phyloP scores from a whole-genome alignment of 2,797 vertebrate genomes.

The Chaetophractus vellerosus region DNA sequence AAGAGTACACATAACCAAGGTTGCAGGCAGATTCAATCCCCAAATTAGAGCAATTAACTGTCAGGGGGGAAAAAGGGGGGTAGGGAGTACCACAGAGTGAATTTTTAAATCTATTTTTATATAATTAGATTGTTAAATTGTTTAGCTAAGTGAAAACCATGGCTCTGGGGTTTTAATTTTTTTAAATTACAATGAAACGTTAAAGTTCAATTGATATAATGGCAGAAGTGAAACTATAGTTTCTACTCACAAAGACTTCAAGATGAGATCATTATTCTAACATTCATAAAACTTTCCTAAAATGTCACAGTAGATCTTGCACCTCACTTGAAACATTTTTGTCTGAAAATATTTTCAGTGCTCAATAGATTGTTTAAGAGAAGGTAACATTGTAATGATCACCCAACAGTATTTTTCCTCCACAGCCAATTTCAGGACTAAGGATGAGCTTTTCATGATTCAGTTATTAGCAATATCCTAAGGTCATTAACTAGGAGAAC shows the following conservation, averaged over 20 bases:
- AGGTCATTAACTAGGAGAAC: neutral
- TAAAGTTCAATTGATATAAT: constrained; percentile 69
- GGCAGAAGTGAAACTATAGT: constrained; percentile 54
- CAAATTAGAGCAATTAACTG: constrained; percentile 48
- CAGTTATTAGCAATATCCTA: neutral
- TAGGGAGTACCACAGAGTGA: neutral
- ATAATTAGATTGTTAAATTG: constrained; percentile 46
- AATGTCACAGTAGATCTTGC: constrained; percentile 47
- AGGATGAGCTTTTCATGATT: neutral
- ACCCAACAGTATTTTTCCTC: neutral
- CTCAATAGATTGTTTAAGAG: neutral
- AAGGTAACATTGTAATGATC: no score
- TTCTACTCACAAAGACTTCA: constrained; percentile 64
- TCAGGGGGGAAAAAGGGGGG: accelerated
- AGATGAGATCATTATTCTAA: constrained; percentile 45
- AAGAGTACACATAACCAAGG: neutral
- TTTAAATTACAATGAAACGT: constrained; percentile 43
- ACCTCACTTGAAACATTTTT: neutral
- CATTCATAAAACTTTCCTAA: constrained; percentile 39
- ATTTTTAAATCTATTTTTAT: constrained; percentile 58
- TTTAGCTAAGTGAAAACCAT: constrained; percentile 40
- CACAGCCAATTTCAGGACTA: neutral
- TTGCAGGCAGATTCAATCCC: neutral
- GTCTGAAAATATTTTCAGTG: constrained; percentile 13
- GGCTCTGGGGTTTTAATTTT: neutral